Evolutionary conservation across 2,888 invertebrate genomes (phyloP), one percentile per base, ranked within the genome.

Genomic region (Xanthorhoe spadicearia): DNA sequence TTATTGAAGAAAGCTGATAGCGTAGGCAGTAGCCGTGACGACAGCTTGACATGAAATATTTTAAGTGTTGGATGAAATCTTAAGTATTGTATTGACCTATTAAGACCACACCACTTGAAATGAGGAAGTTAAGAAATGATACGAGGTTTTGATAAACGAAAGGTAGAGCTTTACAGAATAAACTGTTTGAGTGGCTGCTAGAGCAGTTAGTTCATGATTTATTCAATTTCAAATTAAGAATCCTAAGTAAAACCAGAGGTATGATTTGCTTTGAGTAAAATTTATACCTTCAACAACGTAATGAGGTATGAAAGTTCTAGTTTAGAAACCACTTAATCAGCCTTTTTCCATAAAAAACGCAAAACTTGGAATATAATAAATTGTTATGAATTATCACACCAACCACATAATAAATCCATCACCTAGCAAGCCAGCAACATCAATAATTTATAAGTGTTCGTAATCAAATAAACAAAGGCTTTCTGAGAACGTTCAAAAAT

Each of bases 391-490:
- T 32, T 32, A 32, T 32, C 8, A 32, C 32, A 7, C 32, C 32
- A 32, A 32, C 23, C 23, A 23, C 23, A 7, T 32, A 7, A 48
- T 56, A 48, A 46, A 49, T 28, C 32, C 28, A 51, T 51, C 13
- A 13, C 4, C 51, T 51, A 51, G 23, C 13, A 51, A 13, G 3
- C 51, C 28, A 51, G 23, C 13, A 51, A 51, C 23, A 52, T 61
- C 58, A 57, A 64, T 23, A 49, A 48, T 54, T 84, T 86, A 81
- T 82, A 83, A 85, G 82, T 82, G 85, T 86, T 84, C 85, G 85
- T 86, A 85, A 89, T 89, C 85, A 89, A 86, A 87, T 78, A 83
- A 73, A 82, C 81, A 80, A 81, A 80, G 78, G 83, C 77, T 76
- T 89, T 90, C 86, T 77, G 43, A 13, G 89, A 89, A 89, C 70